Percentiles rank a stretch among this genome's conserved stretches.
Conservation (phyloP, 2,888 invertebrate species). For the Agapetus fuscipes region DNA sequence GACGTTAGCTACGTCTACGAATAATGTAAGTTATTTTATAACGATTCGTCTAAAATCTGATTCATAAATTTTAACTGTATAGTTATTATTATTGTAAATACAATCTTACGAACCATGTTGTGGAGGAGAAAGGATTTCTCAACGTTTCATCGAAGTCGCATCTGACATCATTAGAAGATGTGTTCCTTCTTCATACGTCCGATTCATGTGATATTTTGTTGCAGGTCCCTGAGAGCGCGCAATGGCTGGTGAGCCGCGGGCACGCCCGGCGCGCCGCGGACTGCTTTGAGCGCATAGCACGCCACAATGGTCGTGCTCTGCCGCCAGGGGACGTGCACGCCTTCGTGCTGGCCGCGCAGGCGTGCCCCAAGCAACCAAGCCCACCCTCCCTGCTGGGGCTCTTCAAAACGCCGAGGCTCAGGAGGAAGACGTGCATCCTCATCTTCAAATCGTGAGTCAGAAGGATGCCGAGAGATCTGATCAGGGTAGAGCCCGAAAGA, state of each 20-base stretch:
- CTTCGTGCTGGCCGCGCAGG: conserved; percentile 28
- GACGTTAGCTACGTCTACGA: too few species aligned
- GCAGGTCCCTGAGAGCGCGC: conserved; percentile 45
- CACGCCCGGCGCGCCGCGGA: conserved; percentile 38
- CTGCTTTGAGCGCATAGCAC: conserved; percentile 43
- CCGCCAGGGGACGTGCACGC: conserved; percentile 33
- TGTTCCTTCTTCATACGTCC: too few species aligned
- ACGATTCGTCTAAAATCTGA: too few species aligned
- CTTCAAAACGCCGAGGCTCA: conserved; percentile 42
- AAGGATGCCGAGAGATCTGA: too few species aligned
- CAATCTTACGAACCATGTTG: too few species aligned
- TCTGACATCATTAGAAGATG: too few species aligned
- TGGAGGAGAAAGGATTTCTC: too few species aligned
- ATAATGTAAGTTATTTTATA: too few species aligned
- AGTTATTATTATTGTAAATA: too few species aligned
- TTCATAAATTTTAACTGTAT: too few species aligned
- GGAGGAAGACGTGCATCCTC: conserved; percentile 43
- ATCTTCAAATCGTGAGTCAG: conserved; percentile 51
- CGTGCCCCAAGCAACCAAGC: conserved; percentile 25
- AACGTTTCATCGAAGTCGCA: too few species aligned
- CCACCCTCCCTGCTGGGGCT: conserved; percentile 36
- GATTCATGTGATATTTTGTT: too few species aligned
- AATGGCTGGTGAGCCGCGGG: conserved; percentile 48
- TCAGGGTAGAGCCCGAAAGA: not conserved
- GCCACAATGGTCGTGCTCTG: conserved; percentile 37